Conservation (phyloP, 2,113 vertebrate species). For the Maccullochella peelii region DNA sequence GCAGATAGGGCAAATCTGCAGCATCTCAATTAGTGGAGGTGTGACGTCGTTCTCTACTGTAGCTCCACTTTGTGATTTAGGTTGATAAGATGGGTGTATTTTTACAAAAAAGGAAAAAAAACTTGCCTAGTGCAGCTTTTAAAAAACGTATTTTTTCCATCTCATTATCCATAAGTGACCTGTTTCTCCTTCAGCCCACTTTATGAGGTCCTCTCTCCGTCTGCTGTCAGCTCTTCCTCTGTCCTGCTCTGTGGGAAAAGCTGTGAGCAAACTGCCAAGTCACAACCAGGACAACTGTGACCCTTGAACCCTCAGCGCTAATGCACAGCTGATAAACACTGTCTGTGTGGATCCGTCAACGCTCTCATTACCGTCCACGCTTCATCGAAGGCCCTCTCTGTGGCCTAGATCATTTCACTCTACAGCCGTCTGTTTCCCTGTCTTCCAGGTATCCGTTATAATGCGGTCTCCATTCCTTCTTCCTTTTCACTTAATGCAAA, state of each 20-base stretch:
- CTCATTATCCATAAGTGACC: slow-evolving; percentile 43
- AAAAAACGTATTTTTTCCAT: background rate
- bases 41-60: slow-evolving; percentile 20
- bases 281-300: slow-evolving; percentile 8
- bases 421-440: slow-evolving; percentile 40
- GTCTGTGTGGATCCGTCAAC: slow-evolving; percentile 46
- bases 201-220: background rate
- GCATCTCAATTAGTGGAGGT: slow-evolving; percentile 51
- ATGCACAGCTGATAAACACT: slow-evolving; percentile 46
- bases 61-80: slow-evolving; percentile 39
- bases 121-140: slow-evolving; percentile 19
- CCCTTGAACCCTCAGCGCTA: slow-evolving; percentile 36
- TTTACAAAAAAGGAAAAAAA: background rate
- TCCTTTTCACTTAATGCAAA: slow-evolving; percentile 67
- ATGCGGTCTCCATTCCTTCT: slow-evolving; percentile 47
- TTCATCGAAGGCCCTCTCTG: slow-evolving; percentile 26
- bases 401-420: slow-evolving; percentile 55
- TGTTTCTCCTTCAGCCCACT: slow-evolving; percentile 45
- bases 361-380: slow-evolving; percentile 40
- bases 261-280: slow-evolving; percentile 7
- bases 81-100: slow-evolving; percentile 27
- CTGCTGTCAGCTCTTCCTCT: slow-evolving; percentile 35
- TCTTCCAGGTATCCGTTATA: slow-evolving; percentile 68
- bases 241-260: slow-evolving; percentile 8
- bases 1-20: slow-evolving; percentile 45